Evolutionary conservation across 1,140 invertebrate genomes (phyloP).

Genomic region (Heliconius melpomene): DNA sequence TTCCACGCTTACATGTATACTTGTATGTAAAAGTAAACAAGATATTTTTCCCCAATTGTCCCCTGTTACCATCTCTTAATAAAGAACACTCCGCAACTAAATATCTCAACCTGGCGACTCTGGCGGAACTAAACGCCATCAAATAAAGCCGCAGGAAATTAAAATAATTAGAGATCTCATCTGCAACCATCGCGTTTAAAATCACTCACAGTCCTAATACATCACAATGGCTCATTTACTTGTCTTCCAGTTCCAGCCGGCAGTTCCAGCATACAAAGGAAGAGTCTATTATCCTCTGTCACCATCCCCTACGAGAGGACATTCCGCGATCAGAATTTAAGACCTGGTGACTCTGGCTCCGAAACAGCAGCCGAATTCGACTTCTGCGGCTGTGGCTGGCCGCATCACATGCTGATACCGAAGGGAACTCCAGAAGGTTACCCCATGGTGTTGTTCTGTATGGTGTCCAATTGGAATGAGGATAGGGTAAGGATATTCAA

Average conservation of each 20-base stretch:
- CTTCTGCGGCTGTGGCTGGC: constrained; percentile 94
- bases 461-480: constrained; percentile 88
- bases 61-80: too few relatives aligned
- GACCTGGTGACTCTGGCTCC: constrained; percentile 79
- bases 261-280: constrained; percentile 83
- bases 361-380: constrained; percentile 84
- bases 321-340: constrained; percentile 83
- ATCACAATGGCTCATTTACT: not conserved
- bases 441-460: constrained; percentile 88
- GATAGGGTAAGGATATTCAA: constrained; percentile 82
- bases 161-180: too few relatives aligned
- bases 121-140: too few relatives aligned
- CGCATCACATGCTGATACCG: constrained; percentile 91
- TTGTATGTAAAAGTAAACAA: too few relatives aligned
- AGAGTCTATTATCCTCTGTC: constrained; percentile 85
- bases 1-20: too few relatives aligned
- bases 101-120: too few relatives aligned
- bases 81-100: too few relatives aligned
- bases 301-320: constrained; percentile 88
- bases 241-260: constrained; percentile 82
- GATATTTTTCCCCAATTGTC: too few relatives aligned
- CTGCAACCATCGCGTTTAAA: too few relatives aligned
- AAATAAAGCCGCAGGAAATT: too few relatives aligned
- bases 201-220: too few relatives aligned
- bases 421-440: constrained; percentile 86